A percentile compares a stretch with the other conserved stretches of the same genome.
These are phyloP conservation scores for Cryptomyrus ogoouensis DNA, from an alignment of 2,113 vertebrate species.

Conservation along the genomic window DNA sequence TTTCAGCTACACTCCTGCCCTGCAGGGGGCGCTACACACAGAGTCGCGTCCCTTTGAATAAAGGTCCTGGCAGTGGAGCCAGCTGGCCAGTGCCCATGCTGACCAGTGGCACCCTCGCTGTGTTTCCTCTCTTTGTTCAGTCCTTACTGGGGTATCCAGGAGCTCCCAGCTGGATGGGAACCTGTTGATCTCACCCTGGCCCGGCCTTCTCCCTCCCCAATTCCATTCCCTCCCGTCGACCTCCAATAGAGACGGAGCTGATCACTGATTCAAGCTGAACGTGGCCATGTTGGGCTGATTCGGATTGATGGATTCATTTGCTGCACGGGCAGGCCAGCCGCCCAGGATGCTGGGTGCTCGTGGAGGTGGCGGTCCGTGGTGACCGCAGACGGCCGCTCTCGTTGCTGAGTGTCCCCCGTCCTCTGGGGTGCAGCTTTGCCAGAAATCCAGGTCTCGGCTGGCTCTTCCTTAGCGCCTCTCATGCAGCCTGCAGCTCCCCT, in stretches of 20 bases:
- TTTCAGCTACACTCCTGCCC: background rate
- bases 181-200: background rate
- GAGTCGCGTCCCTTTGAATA: background rate
- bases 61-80: background rate
- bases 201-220: background rate
- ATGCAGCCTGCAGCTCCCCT: background rate
- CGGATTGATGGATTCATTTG: conserved; percentile 33
- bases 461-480: background rate
- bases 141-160: background rate
- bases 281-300: conserved; percentile 37
- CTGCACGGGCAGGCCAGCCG: background rate
- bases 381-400: background rate
- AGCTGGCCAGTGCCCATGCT: background rate
- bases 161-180: background rate
- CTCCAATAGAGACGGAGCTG: conserved; percentile 8
- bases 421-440: background rate
- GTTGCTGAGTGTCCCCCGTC: background rate
- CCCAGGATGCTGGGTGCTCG: background rate
- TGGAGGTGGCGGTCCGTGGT: background rate
- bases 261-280: conserved; percentile 39
- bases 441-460: conserved; percentile 24
- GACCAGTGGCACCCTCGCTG: background rate
- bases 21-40: background rate
- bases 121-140: background rate
- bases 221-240: conserved; percentile 23